Evolutionary conservation across 2,888 invertebrate species (phyloP).

Genomic region (Eretmocerus hayati): DNA sequence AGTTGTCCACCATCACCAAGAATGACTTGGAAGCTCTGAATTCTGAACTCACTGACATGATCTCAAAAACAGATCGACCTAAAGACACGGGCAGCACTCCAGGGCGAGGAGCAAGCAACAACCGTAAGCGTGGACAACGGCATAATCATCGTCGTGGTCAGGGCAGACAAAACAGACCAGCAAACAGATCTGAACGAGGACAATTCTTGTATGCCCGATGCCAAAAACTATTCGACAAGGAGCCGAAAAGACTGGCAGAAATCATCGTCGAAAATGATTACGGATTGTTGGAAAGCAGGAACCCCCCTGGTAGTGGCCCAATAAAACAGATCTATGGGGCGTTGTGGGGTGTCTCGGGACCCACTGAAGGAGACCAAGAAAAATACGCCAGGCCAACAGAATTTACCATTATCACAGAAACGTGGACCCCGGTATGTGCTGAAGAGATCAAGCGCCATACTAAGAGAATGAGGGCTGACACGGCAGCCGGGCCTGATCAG

Average conservation of each 20-base stretch:
- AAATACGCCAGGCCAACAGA: neutral
- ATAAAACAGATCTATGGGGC: neutral
- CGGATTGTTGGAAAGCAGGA: neutral
- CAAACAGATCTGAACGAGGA: neutral
- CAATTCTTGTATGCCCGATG: neutral
- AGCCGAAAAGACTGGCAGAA: neutral
- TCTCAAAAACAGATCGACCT: too few relatives aligned
- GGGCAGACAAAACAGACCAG: too few relatives aligned
- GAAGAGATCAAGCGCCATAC: neutral
- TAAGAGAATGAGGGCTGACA: neutral
- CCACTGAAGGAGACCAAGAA: neutral
- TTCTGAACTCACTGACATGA: too few relatives aligned
- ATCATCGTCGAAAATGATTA: neutral
- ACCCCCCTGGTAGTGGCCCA: neutral
- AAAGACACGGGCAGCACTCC: too few relatives aligned
- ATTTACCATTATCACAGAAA: neutral
- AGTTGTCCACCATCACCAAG: too few relatives aligned
- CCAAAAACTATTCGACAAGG: neutral
- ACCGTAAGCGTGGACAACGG: too few relatives aligned
- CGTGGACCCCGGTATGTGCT: neutral
- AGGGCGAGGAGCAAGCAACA: too few relatives aligned
- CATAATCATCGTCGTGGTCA: too few relatives aligned
- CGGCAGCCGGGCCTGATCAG: neutral
- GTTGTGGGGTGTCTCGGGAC: neutral
- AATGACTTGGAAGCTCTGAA: too few relatives aligned